Base-by-base conservation (phyloP, 1,140 invertebrate species). In the Vanessa atalanta region DNA sequence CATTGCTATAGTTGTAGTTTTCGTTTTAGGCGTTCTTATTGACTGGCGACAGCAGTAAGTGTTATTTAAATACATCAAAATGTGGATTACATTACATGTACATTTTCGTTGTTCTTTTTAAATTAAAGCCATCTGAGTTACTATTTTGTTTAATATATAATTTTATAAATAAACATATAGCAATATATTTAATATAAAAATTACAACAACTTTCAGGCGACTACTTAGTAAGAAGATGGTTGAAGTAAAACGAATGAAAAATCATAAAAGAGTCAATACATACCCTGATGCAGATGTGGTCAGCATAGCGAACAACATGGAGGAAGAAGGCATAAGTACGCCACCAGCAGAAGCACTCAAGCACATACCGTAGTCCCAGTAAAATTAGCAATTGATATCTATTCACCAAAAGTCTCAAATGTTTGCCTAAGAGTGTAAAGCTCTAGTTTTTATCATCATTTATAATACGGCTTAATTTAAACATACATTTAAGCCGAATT, bases 11-110 rank as follows among this genome's bases (percentile, higher is more conserved):
- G 90, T 93, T 4, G 75, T 93, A 13, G 88, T 95, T 14, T 95
- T 95, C 75, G 88, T 93, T 8, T 89, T 95, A 69, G 94, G 94
- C 60, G 85, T 95, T n/a, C 93, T 95, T 16, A 94, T 95, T 26
- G 88, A 90, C 47, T 89, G 88, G 47, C 74, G 88, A 55, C 88
- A 92, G 65, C 87, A 90, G 88, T 90, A 81, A 86, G 86, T 82
- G 48, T 81, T 60, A 60, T 16, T 48, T 47, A 65, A 47, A 65
- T 47, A 65, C n/a, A 65, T 65, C 9, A 43, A 43, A 43, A 43
- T 43, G 37, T 43, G 37, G 7, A 43, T 43, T 9, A 43, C 37
- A 5, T 31, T 31, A 31, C 26, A 31, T 31, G 3, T 43, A 1
- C 7, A 37, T 4, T 43, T 9, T 3, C 37, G 9, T 9, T 9